Evolutionary conservation across 2,113 vertebrate genomes (phyloP).

Genomic region (Thalassoma bifasciatum): DNA sequence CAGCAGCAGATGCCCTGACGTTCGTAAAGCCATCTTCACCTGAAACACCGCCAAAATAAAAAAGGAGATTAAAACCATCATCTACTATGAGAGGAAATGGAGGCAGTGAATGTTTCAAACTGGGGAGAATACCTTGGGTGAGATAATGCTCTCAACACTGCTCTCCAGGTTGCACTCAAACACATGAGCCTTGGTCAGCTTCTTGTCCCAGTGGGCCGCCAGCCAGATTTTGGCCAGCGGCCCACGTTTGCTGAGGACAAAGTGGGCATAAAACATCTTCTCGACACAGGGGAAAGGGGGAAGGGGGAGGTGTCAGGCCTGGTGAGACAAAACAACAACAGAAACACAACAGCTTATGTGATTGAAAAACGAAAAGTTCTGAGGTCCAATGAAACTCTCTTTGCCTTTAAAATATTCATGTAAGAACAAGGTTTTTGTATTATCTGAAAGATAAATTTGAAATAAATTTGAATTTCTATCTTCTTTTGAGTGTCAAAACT

Average conservation of each 20-base stretch:
- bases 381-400: too few relatives aligned
- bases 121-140: slow-evolving; percentile 91
- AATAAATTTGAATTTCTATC: too few relatives aligned
- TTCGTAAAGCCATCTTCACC: slow-evolving; percentile 99
- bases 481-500: too few relatives aligned
- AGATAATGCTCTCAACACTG: slow-evolving; percentile 99
- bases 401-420: too few relatives aligned
- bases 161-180: slow-evolving; percentile 99
- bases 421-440: too few relatives aligned
- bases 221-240: slow-evolving; percentile 99
- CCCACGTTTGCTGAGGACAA: slow-evolving; percentile 99
- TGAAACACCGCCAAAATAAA: slow-evolving; percentile 53
- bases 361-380: slow-evolving; percentile 1
- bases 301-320: slow-evolving; percentile 41
- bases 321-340: slow-evolving; percentile 15
- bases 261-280: slow-evolving; percentile 99
- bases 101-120: neutral
- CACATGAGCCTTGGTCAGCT: slow-evolving; percentile 98
- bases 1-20: slow-evolving; percentile 95
- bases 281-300: slow-evolving; percentile 50
- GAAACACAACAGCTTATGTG: slow-evolving; percentile 1
- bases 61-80: neutral
- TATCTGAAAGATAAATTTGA: too few relatives aligned
- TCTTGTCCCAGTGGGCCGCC: slow-evolving; percentile 99
- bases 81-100: neutral